Percentiles rank a stretch among this genome's conserved stretches.
phyloP scores from a whole-genome alignment of 2,113 vertebrate species.

The Regulus satrapa region DNA sequence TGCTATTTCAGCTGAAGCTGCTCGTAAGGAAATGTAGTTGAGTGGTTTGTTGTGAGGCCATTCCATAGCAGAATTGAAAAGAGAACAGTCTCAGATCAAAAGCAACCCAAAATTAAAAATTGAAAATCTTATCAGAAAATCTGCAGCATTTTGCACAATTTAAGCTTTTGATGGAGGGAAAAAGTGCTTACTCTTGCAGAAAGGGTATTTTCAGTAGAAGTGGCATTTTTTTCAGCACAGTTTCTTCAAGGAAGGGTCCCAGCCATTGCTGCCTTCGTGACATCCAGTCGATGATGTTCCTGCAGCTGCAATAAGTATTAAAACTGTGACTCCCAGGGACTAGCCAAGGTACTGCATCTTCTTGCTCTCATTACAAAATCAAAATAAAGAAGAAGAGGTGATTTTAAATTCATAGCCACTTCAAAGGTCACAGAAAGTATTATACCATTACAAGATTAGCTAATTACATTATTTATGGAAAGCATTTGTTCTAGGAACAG shows the following conservation, averaged over 20 bases:
- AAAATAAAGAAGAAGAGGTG: conserved; percentile 8
- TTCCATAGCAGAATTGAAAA: neutral
- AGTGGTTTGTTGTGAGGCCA: neutral
- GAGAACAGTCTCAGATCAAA: neutral
- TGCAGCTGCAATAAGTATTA: conserved; percentile 32
- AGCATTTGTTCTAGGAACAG: conserved; percentile 36
- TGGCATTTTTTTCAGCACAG: neutral
- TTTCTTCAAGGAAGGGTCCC: neutral
- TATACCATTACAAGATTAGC: neutral
- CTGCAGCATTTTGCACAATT: neutral
- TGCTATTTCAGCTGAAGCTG: neutral
- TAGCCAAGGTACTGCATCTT: conserved; percentile 35
- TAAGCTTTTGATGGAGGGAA: neutral
- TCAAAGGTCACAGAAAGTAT: conserved; percentile 35
- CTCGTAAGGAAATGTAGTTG: neutral
- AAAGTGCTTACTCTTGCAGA: neutral
- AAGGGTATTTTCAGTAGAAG: neutral
- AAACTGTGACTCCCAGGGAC: conserved; percentile 61
- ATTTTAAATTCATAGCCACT: conserved; percentile 13
- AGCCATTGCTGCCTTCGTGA: neutral
- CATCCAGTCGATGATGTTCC: neutral
- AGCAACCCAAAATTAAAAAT: neutral
- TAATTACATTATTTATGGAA: conserved; percentile 52
- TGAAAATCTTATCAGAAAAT: neutral
- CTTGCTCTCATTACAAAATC: neutral